phyloP scores from a whole-genome alignment of 37 sponge, comb jelly and placozoan species.

The Axinella damicornis region DNA sequence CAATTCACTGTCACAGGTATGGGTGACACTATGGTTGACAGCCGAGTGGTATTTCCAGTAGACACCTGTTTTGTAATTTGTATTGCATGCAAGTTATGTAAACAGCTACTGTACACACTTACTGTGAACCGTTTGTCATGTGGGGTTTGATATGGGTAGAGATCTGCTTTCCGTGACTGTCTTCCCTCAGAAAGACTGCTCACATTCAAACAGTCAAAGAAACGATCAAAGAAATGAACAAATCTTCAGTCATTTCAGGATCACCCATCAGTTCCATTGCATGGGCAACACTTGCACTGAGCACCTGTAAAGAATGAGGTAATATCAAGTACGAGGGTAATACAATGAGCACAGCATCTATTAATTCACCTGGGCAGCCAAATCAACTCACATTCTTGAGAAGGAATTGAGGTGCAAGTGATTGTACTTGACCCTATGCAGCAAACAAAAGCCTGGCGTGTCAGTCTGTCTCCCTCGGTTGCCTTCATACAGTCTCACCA shows the following conservation, averaged over 20 bases:
- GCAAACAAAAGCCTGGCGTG: background rate
- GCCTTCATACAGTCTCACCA: background rate
- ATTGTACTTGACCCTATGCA: background rate
- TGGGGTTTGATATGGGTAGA: too few relatives aligned
- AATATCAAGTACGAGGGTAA: background rate
- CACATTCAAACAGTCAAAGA: slow-evolving; percentile 67
- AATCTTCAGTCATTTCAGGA: slow-evolving; percentile 25
- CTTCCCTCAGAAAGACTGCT: slow-evolving; percentile 10
- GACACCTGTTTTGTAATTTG: too few relatives aligned
- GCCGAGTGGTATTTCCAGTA: too few relatives aligned
- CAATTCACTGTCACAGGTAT: too few relatives aligned
- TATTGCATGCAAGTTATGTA: too few relatives aligned
- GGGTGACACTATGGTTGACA: too few relatives aligned
- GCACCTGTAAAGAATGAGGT: slow-evolving; percentile 16
- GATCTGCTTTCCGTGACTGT: slow-evolving; percentile 21
- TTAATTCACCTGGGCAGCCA: slow-evolving; percentile 36
- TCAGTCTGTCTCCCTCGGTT: background rate
- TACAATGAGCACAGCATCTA: too few relatives aligned
- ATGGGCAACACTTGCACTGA: slow-evolving; percentile 50
- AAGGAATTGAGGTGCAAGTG: slow-evolving; percentile 40
- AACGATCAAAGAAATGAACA: slow-evolving; percentile 17
- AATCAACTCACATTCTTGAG: slow-evolving; percentile 45
- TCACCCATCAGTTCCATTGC: too few relatives aligned
- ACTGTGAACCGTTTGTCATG: too few relatives aligned
- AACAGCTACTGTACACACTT: too few relatives aligned